These are phyloP conservation scores for Scaptodrosophila latifasciaeformis DNA, from an alignment of 2,888 invertebrate genomes.

Conservation along the genomic window DNA sequence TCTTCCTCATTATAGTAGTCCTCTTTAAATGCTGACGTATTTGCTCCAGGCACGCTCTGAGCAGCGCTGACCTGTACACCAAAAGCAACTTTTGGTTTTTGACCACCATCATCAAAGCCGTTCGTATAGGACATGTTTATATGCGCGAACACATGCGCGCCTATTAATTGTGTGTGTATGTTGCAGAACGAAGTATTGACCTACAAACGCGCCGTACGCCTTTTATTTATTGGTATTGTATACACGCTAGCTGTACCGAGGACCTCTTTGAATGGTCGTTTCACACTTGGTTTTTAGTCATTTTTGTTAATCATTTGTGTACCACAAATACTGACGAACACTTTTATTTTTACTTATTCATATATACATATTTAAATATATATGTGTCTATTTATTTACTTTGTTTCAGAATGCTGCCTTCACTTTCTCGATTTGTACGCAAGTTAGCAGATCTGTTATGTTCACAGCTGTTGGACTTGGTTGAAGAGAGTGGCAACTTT, in stretches of 20 bases:
- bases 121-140: conserved; percentile 9
- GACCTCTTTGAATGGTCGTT: background rate
- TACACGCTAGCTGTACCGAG: background rate
- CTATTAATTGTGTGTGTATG: background rate
- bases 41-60: conserved; percentile 45
- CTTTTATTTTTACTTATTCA: background rate
- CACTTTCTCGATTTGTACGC: too few relatives aligned
- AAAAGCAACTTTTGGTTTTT: background rate
- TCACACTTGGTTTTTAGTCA: background rate
- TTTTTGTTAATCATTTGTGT: background rate
- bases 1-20: conserved; percentile 39
- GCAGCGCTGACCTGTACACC: conserved; percentile 23
- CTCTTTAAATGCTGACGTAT: conserved; percentile 8
- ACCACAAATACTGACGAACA: background rate
- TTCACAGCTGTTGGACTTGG: conserved; percentile 9
- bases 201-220: conserved; percentile 1
- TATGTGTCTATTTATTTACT: background rate
- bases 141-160: conserved; percentile 27
- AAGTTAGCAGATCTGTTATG: too few relatives aligned
- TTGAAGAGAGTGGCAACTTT: conserved; percentile 5
- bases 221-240: conserved; percentile 7
- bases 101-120: conserved; percentile 13
- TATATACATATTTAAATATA: background rate
- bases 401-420: background rate
- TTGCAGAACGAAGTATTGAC: background rate